Conservation (phyloP, 2,888 invertebrate species). For the Troides aeacus region DNA sequence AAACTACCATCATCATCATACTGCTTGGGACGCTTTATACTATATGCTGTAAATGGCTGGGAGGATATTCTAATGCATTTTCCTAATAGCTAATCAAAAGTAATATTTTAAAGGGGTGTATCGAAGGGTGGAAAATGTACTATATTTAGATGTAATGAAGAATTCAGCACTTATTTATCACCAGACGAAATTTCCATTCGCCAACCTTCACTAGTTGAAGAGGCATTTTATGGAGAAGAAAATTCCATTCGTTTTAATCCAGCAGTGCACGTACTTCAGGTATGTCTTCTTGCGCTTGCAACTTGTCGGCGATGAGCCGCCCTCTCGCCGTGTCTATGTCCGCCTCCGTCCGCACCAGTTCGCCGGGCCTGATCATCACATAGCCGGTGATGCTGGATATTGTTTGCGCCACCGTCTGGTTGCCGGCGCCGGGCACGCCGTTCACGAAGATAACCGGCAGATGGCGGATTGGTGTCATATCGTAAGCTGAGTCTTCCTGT, state of each 20-base stretch:
- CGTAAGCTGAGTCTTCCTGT: slow-evolving; percentile 55
- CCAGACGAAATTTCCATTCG: too few relatives aligned
- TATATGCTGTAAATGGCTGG: too few relatives aligned
- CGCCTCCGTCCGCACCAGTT: slow-evolving; percentile 71
- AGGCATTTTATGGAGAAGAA: too few relatives aligned
- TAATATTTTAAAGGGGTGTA: too few relatives aligned
- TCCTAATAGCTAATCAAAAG: too few relatives aligned
- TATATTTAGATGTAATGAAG: too few relatives aligned
- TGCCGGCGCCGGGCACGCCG: slow-evolving; percentile 75
- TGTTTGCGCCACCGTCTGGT: slow-evolving; percentile 72
- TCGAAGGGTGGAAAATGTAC: too few relatives aligned
- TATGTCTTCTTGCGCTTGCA: slow-evolving; percentile 65
- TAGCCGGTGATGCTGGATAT: slow-evolving; percentile 72
- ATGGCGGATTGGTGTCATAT: slow-evolving; percentile 70
- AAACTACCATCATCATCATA: too few relatives aligned
- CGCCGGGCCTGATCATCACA: slow-evolving; percentile 70
- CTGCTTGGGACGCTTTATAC: too few relatives aligned
- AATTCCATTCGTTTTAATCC: neutral
- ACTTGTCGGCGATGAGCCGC: slow-evolving; percentile 66
- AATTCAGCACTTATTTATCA: too few relatives aligned
- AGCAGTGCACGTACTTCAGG: slow-evolving; percentile 56
- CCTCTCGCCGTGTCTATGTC: slow-evolving; percentile 74
- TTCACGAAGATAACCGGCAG: slow-evolving; percentile 75
- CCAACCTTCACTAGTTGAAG: too few relatives aligned
- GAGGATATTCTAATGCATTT: too few relatives aligned